A percentile compares a stretch with the other conserved stretches of the same genome.
These are phyloP conservation scores for Haemorhous mexicanus DNA, from an alignment of 2,113 vertebrate species.

Conservation along the genomic window DNA sequence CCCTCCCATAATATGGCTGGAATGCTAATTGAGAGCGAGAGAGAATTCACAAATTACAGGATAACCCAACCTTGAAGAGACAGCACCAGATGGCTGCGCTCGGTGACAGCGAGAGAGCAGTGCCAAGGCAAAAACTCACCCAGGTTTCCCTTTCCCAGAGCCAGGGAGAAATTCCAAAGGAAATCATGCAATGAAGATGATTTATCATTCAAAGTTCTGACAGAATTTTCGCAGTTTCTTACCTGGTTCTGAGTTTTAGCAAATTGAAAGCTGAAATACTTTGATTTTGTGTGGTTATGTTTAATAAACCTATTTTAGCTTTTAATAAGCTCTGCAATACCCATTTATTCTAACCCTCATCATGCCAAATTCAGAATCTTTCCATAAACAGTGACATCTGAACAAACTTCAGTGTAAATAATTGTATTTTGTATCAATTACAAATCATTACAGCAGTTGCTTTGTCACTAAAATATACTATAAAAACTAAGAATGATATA, in stretches of 20 bases:
- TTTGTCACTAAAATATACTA: neutral
- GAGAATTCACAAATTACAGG: slow-evolving; percentile 36
- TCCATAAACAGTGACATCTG: neutral
- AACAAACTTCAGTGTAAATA: neutral
- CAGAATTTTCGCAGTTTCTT: neutral
- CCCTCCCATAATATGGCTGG: neutral
- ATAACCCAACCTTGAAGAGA: slow-evolving; percentile 55
- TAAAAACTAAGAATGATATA: neutral
- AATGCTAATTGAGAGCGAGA: neutral
- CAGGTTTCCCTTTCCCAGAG: neutral
- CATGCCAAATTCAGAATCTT: accelerated
- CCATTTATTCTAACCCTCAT: neutral
- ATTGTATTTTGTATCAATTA: neutral
- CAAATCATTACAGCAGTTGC: neutral
- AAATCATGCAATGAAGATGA: neutral
- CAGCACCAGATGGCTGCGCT: slow-evolving; percentile 62
- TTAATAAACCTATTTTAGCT: neutral
- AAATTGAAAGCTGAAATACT: neutral
- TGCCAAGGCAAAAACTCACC: neutral
- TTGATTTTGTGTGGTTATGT: neutral
- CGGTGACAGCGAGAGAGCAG: slow-evolving; percentile 28
- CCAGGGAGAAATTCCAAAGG: neutral
- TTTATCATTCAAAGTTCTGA: neutral
- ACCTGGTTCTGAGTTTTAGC: neutral
- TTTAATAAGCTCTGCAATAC: neutral